phyloP scores from a whole-genome alignment of 2,797 vertebrate species.

The Gouania willdenowi region DNA sequence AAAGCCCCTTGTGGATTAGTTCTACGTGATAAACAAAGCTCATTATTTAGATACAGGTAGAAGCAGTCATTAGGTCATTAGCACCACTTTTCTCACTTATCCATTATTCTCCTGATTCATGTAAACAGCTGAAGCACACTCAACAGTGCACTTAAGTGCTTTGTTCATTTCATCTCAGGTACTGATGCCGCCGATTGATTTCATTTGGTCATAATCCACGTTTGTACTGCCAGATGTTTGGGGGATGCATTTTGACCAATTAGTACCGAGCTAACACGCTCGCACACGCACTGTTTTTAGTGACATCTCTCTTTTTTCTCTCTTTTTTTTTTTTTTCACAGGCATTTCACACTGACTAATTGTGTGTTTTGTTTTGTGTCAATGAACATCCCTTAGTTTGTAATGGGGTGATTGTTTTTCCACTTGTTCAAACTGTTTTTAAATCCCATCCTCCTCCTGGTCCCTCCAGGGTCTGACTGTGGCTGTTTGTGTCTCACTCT shows the following conservation, averaged over 20 bases:
- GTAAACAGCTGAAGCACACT: not conserved
- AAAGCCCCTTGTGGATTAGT: too few relatives aligned
- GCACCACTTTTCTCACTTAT: constrained; percentile 2
- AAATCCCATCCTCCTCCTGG: constrained; percentile 18
- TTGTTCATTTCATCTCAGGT: not conserved
- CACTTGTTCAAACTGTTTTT: constrained; percentile 28
- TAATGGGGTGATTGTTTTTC: constrained; percentile 35
- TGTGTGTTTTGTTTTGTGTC: constrained; percentile 22
- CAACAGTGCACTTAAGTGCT: not conserved
- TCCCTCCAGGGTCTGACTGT: constrained; percentile 20
- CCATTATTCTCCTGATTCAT: constrained; percentile 2
- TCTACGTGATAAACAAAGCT: too few relatives aligned
- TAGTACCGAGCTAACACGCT: too few relatives aligned
- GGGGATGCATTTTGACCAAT: too few relatives aligned
- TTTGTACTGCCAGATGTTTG: too few relatives aligned
- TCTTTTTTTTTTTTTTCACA: too few relatives aligned
- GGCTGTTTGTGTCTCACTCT: constrained; percentile 1
- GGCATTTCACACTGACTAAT: constrained; percentile 33
- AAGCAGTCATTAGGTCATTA: constrained; percentile 2
- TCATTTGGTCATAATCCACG: too few relatives aligned
- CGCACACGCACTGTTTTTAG: too few relatives aligned
- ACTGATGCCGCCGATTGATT: not conserved
- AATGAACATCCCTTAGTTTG: constrained; percentile 33
- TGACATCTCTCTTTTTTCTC: too few relatives aligned
- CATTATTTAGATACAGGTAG: not conserved